Evolutionary conservation across 2,888 invertebrate genomes (phyloP), one percentile per base, ranked within the genome.

Genomic region (Dryobota labecula): DNA sequence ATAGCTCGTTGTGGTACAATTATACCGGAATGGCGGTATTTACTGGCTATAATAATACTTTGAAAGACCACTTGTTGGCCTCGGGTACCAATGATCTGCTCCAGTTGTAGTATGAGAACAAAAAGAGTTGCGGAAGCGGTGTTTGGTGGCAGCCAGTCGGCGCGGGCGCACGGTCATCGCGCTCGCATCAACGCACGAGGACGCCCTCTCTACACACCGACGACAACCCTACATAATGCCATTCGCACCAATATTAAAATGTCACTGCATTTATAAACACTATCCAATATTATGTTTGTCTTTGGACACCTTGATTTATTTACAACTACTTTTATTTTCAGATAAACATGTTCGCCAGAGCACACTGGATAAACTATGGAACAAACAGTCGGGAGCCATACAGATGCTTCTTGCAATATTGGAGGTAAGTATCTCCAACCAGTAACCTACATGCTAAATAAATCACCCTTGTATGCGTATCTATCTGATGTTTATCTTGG

Each of bases 291-390:
- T 54, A 57, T 33, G 47, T 36, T 27, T 53, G n/a, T 36, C 41
- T 56, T 70, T 18, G 20, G 30, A 60, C 30, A 53, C 18, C 24
- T 69, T 61, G 47, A 76, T 63, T 81, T 54, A 81, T 71, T 61
- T 64, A 13, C 3, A 24, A 53, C 61, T 70, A 66, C 67, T 71
- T 83, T 82, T 83, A 70, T 72, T 92, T 96, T 41, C 94, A 97
- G 97, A 97, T 90, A 96, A 96, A 88, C 94, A 94, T 86, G 89
- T 96, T 53, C 96, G 97, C 3, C 97, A 97, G 86, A 93, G 92
- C 77, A 96, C 96, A 24, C 86, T 97, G 89, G 97, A 97, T 61
- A 96, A 96, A 86, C 84, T 97, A 83, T 96, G 97, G 96, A 96
- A 94, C 88, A 96, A 96, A 84, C 96, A 96, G 84, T 92, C 96